Evolutionary conservation across 2,113 vertebrate genomes (phyloP), one percentile per base, ranked within the genome.

Genomic region (Pimephales promelas): DNA sequence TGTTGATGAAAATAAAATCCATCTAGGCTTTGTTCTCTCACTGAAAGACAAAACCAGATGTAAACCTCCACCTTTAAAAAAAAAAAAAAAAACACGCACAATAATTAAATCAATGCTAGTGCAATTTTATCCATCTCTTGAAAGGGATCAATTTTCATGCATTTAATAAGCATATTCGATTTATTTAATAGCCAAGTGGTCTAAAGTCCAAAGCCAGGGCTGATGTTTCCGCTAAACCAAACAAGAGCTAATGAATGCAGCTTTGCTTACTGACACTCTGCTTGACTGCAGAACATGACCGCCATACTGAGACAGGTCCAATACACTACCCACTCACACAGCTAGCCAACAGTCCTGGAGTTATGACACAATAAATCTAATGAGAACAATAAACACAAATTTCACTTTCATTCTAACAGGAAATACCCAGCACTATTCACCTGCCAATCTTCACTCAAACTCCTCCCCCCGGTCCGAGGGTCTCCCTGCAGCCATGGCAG

Each of bases 311-410:
- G 81, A 73, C 66, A 45, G 31, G 64, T 57, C 22, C 62, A 61
- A 76, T 54, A 20, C 61, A 31, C 68, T 70, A 74, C 26, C 54
- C 83, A 73, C 57, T 81, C 14, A 5, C 64, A 76, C 71, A 70
- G 28, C 57, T 36, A 34, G 45, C 40, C 45, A 66, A 52, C 49
- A 74, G 24, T 70, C 62, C 64, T 81, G 47, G 64, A 70, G 64
- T 70, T 24, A 81, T 70, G 64, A 36, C 64, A 49, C 64, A 56
- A 54, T 81, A 81, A 81, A 81, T 70, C 79, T 70, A 56, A 81
- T 54, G 28, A 56, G 47, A 81, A 81, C 45, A 66, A 26, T 68
- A 28, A 68, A 81, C 31, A 36, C 47, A n/a, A 64, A 64, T 31
- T 64, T 22, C 59, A 31, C 26, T 49, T 79, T 59, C 22, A 22